phyloP scores from a whole-genome alignment of 1,140 invertebrate genomes.

The Papilio dardanus region DNA sequence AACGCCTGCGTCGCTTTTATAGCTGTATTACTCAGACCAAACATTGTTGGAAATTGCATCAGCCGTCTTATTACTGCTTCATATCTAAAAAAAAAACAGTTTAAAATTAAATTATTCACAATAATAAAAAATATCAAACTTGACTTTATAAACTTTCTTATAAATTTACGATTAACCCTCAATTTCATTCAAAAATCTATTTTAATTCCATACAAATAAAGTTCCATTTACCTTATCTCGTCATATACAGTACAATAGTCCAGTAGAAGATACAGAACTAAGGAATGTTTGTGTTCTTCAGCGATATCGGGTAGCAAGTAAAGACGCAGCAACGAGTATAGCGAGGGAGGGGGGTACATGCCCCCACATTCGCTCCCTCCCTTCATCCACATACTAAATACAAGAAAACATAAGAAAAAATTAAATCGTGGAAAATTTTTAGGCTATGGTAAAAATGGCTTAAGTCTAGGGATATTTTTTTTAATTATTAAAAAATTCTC shows the following conservation, averaged over 20 bases:
- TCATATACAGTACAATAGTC: slow-evolving; percentile 88
- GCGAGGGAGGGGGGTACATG: slow-evolving; percentile 90
- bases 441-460: too few species aligned
- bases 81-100: slow-evolving; percentile 61
- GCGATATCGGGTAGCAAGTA: slow-evolving; percentile 87
- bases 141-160: too few species aligned
- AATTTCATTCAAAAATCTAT: neutral
- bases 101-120: neutral
- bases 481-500: too few species aligned
- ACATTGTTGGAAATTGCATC: slow-evolving; percentile 89
- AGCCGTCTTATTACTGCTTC: slow-evolving; percentile 84
- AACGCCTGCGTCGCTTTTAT: slow-evolving; percentile 91
- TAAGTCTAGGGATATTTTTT: too few species aligned
- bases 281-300: slow-evolving; percentile 87
- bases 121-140: too few species aligned
- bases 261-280: slow-evolving; percentile 91
- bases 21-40: slow-evolving; percentile 86
- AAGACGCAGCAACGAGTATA: slow-evolving; percentile 79
- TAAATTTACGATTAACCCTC: too few species aligned
- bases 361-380: slow-evolving; percentile 85
- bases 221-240: slow-evolving; percentile 62
- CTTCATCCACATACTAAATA: slow-evolving; percentile 85
- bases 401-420: slow-evolving; percentile 29
- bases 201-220: slow-evolving; percentile 4
- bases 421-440: too few species aligned